Percentiles rank a stretch among this genome's conserved stretches.
Evolutionary conservation across 2,888 invertebrate genomes (phyloP).

Genomic region (Leucania comma): DNA sequence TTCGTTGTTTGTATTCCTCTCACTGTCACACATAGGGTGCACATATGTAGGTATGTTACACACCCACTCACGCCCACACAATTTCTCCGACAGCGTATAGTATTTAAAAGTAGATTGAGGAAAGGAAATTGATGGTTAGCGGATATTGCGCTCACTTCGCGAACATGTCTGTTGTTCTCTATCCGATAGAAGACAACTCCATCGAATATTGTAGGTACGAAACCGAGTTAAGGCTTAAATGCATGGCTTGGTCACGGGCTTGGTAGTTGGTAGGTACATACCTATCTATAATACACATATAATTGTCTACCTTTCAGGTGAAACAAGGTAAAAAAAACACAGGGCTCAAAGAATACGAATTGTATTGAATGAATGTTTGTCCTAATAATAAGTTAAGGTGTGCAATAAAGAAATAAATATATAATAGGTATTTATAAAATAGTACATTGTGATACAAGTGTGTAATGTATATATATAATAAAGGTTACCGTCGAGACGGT

Average conservation of each 20-base stretch:
- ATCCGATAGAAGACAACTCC: slow-evolving; percentile 21
- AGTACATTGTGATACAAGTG: too few species aligned
- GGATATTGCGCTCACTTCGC: slow-evolving; percentile 47
- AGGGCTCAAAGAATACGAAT: neutral
- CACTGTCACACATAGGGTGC: neutral
- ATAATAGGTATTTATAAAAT: too few species aligned
- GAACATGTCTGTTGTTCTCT: slow-evolving; percentile 32
- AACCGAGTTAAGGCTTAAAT: neutral
- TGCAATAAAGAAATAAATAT: too few species aligned
- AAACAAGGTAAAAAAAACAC: neutral
- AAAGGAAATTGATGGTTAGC: slow-evolving; percentile 49
- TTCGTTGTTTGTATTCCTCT: neutral
- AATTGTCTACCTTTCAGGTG: too few species aligned
- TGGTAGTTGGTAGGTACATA: too few species aligned
- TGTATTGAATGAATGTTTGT: too few species aligned
- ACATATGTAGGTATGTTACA: too few species aligned
- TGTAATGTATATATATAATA: too few species aligned
- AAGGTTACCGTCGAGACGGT: too few species aligned
- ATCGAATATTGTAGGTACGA: neutral
- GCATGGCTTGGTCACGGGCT: too few species aligned
- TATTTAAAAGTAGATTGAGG: slow-evolving; percentile 28
- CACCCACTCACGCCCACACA: slow-evolving; percentile 12
- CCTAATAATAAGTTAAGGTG: too few species aligned
- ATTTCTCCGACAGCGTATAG: slow-evolving; percentile 7
- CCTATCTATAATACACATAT: too few species aligned